Evolutionary conservation across 1,140 invertebrate species (phyloP), one percentile per base, ranked within the genome.

Genomic region (Drosophila sp.): DNA sequence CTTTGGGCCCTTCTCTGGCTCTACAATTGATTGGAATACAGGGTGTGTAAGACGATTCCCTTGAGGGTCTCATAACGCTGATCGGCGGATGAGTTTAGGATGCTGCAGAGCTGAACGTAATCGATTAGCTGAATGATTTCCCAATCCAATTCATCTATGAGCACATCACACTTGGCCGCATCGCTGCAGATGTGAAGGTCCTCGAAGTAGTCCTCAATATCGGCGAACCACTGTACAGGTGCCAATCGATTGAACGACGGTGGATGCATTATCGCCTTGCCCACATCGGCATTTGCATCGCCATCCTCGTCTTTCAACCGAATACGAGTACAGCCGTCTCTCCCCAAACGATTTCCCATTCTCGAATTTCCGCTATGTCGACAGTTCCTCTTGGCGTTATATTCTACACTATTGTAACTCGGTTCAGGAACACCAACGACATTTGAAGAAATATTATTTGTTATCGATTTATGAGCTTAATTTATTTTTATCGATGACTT

Each of bases 41-140:
- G 18, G 0, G 9, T 40, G 16, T 38, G 51, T 45, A 65, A 46
- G n/a, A 57, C 45, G 41, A 57, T 34, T 27, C 51, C 18, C 38
- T 74, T 70, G 0, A 71, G 21, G n/a, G n/a, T 21, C 58, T 74
- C 50, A 29, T 70, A 63, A 21, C 53, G 58, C 16, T 34, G 63
- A 5, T 45, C 64, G 13, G 16, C 16, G 13, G 11, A 5, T 7
- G 27, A 34, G 14, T 46, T 51, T 3, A 18, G n/a, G 9, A 2
- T 14, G 18, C 36, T 50, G 13, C 51, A 32, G 7, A 50, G 29
- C 5, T 50, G 14, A 36, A 56, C 25, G 9, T 46, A 29, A 7
- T 50, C 27, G 34, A 74, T 36, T 36, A 57, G 9, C 29, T 51
- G 38, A 1, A 70, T 61, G 21, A 57, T 56, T 7, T 72, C 43